phyloP scores from a whole-genome alignment of 2,888 invertebrate genomes.

The Venusia cambrica region DNA sequence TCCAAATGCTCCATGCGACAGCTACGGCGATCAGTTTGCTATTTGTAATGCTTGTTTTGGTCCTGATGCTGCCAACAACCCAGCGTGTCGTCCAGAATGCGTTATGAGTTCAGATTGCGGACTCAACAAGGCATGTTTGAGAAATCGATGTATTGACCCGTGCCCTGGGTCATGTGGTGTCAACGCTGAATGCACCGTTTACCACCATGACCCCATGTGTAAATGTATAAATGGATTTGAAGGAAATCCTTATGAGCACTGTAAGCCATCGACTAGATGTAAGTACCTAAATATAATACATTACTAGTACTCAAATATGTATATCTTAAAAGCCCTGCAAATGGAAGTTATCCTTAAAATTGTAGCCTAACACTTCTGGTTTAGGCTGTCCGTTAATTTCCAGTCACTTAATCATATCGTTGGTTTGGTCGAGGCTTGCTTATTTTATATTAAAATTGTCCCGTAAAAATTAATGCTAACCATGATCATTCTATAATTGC shows the following conservation, averaged over 20 bases:
- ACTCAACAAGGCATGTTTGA: slow-evolving; percentile 88
- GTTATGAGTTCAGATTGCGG: slow-evolving; percentile 90
- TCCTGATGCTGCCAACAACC: slow-evolving; percentile 84
- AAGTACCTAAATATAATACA: slow-evolving; percentile 48
- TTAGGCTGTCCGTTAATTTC: too few relatives aligned
- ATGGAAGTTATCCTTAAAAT: too few relatives aligned
- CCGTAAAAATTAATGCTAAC: too few relatives aligned
- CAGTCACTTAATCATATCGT: too few relatives aligned
- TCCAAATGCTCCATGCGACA: slow-evolving; percentile 84
- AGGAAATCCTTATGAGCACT: slow-evolving; percentile 90
- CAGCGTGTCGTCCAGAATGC: slow-evolving; percentile 91
- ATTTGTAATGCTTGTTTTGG: slow-evolving; percentile 89
- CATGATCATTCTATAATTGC: slow-evolving; percentile 29
- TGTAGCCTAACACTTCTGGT: too few relatives aligned
- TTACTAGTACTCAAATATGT: not conserved
- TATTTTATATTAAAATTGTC: too few relatives aligned
- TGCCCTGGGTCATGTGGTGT: slow-evolving; percentile 90
- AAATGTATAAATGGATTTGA: slow-evolving; percentile 84
- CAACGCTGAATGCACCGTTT: slow-evolving; percentile 85
- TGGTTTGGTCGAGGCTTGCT: too few relatives aligned
- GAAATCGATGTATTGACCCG: slow-evolving; percentile 87
- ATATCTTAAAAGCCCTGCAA: not conserved
- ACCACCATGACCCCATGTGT: slow-evolving; percentile 87
- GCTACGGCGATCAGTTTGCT: slow-evolving; percentile 87
- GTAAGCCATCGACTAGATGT: slow-evolving; percentile 80